Evolutionary conservation across 2,113 vertebrate species (phyloP).

Genomic region (Stegostoma tigrinum): DNA sequence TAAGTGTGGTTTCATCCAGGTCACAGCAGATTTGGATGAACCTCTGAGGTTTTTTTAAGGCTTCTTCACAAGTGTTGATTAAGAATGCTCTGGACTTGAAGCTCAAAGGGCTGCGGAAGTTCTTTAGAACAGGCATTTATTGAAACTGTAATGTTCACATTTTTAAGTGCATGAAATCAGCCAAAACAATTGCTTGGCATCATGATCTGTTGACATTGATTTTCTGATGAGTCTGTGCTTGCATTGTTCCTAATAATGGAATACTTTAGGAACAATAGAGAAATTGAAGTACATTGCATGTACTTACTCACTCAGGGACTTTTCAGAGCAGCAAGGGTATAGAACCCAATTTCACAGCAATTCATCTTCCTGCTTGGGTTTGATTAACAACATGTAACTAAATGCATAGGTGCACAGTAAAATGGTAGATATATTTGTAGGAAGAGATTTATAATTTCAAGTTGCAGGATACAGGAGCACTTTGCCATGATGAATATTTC

Average conservation of each 20-base stretch:
- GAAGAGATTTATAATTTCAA: constrained; percentile 6
- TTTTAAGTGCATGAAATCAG: background rate
- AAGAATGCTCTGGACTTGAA: too few species aligned
- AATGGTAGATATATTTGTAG: background rate
- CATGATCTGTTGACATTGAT: background rate
- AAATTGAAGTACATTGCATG: background rate
- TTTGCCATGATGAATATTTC: constrained; percentile 11
- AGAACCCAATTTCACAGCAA: background rate
- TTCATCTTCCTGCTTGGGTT: background rate
- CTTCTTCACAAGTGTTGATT: too few species aligned
- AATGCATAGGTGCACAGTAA: background rate
- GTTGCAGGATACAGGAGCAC: background rate
- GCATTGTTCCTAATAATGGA: background rate
- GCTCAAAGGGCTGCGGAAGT: background rate
- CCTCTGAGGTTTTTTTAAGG: too few species aligned
- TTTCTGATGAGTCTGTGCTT: background rate
- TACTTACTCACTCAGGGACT: background rate
- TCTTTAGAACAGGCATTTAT: background rate
- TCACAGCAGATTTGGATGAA: too few species aligned
- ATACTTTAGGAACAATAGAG: background rate
- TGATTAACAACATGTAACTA: background rate
- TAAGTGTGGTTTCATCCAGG: background rate
- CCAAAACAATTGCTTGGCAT: background rate
- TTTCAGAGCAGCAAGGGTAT: background rate
- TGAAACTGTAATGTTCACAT: background rate